Evolutionary conservation across 2,797 vertebrate species (phyloP).

Genomic region (Pseudotriccus pelzelni): DNA sequence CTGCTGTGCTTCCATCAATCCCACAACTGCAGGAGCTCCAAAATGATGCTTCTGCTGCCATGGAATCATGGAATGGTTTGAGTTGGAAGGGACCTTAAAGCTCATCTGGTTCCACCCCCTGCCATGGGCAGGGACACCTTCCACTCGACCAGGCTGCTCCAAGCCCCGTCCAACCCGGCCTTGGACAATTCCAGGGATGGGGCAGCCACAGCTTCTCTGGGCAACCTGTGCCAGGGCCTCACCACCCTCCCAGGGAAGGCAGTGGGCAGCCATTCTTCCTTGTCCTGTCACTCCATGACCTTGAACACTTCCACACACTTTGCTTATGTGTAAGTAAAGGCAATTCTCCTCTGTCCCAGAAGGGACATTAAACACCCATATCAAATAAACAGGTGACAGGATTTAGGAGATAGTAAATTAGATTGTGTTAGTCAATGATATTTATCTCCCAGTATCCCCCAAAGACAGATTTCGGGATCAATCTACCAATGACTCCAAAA

Average conservation of each 20-base stretch:
- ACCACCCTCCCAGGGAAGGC: accelerated
- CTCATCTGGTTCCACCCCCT: accelerated
- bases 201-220: background rate
- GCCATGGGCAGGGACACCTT: background rate
- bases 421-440: background rate
- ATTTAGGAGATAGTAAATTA: background rate
- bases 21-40: background rate
- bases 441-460: background rate
- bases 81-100: background rate
- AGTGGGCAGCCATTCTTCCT: background rate
- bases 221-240: background rate
- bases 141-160: accelerated
- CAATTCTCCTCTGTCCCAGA: background rate
- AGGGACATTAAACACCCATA: background rate
- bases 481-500: background rate
- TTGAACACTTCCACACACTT: background rate
- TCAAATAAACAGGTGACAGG: background rate
- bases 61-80: background rate
- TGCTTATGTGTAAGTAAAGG: background rate
- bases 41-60: background rate
- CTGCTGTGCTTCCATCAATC: background rate
- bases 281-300: background rate
- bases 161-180: accelerated
- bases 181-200: background rate
- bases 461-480: background rate